Conservation (phyloP, 2,797 vertebrate species). For the Petrocephalus schoutedeni region DNA sequence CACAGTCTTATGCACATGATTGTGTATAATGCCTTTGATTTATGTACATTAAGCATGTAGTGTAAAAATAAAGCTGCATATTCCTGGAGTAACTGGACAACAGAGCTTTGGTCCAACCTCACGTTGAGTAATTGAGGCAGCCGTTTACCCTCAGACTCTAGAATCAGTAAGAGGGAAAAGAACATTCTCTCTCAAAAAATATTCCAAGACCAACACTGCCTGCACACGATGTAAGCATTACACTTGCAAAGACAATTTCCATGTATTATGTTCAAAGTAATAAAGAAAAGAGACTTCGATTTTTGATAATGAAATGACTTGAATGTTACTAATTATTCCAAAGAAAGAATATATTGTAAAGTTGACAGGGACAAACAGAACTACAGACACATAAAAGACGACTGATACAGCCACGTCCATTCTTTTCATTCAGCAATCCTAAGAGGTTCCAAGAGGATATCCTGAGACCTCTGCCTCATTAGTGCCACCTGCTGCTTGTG, state of each 20-base stretch:
- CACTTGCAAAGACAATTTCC: background rate
- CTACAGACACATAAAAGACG: background rate
- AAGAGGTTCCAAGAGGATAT: background rate
- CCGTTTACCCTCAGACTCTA: background rate
- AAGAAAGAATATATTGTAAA: background rate
- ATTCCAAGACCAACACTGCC: background rate
- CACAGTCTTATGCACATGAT: constrained; percentile 13
- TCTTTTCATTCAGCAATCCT: background rate
- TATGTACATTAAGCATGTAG: background rate
- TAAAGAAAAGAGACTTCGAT: background rate
- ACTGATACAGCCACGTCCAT: background rate
- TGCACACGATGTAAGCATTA: background rate
- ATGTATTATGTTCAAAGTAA: background rate
- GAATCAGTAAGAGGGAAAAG: background rate
- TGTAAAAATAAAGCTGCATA: background rate
- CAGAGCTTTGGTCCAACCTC: constrained; percentile 11
- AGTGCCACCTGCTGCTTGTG: background rate
- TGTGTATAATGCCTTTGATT: constrained; percentile 9
- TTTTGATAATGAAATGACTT: background rate
- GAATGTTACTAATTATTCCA: background rate
- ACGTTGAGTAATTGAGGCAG: constrained; percentile 5
- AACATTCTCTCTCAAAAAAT: background rate
- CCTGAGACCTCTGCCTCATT: background rate
- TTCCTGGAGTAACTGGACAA: constrained; percentile 13
- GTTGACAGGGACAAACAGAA: too few species aligned